A percentile compares a stretch with the other conserved stretches of the same genome.
Conservation (phyloP, 2,113 vertebrate species). For the Mirza zaza region DNA sequence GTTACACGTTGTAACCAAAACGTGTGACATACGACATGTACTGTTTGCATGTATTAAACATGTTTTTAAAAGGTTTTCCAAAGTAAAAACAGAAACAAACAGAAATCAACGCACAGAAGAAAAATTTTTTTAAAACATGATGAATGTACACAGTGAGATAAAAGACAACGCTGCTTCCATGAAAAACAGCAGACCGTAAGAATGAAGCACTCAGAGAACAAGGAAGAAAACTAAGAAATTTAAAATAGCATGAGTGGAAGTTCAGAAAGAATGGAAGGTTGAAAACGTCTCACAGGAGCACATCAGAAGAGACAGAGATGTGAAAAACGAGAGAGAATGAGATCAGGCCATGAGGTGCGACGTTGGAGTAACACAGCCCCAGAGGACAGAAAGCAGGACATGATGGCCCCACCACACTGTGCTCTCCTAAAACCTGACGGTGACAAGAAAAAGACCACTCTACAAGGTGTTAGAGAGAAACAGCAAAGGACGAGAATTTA, state of each 20-base stretch:
- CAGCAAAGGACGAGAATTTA: not conserved
- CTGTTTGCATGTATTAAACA: not conserved
- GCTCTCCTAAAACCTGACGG: not conserved
- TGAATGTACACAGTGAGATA: not conserved
- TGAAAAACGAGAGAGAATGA: not conserved
- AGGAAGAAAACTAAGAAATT: constrained; percentile 11
- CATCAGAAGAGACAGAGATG: not conserved
- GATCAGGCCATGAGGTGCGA: not conserved
- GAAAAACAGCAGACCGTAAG: not conserved
- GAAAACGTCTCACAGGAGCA: not conserved
- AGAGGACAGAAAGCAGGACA: not conserved
- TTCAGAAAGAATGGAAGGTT: not conserved
- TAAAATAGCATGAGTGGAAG: not conserved
- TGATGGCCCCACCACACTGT: not conserved
- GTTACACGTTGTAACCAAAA: not conserved
- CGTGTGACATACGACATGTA: not conserved
- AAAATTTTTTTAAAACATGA: not conserved
- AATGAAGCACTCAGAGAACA: constrained; percentile 15
- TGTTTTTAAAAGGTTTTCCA: not conserved
- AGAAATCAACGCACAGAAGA: not conserved
- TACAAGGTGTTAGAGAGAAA: not conserved
- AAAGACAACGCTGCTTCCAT: not conserved
- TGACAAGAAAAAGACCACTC: not conserved
- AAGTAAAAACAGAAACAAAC: not conserved
- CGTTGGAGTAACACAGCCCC: not conserved